A percentile compares a stretch with the other conserved stretches of the same genome.
Conservation (phyloP, 2,113 vertebrate species). For the Balaenoptera acutorostrata region DNA sequence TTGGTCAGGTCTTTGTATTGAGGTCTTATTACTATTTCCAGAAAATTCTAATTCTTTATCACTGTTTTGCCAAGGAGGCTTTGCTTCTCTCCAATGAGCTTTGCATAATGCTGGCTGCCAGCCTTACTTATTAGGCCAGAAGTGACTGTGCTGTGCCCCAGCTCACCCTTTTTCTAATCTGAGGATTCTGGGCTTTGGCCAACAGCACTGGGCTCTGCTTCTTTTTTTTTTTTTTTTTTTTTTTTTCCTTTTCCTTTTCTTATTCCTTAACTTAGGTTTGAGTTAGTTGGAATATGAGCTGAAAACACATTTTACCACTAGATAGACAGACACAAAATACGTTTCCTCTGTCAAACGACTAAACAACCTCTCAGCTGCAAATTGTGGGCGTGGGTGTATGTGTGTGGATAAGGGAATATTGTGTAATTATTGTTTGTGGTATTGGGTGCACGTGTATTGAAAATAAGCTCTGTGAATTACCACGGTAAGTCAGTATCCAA, state of each 20-base stretch:
- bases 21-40: constrained; percentile 48
- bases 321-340: not conserved
- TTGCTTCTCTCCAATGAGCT: constrained; percentile 46
- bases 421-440: not conserved
- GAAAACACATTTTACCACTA: not conserved
- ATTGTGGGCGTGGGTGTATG: not conserved
- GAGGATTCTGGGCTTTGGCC: constrained; percentile 15
- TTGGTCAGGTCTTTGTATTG: not conserved
- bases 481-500: not conserved
- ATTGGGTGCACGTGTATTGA: not conserved
- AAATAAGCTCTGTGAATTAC: constrained; percentile 5
- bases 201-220: not conserved
- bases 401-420: not conserved
- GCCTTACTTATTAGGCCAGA: constrained; percentile 20
- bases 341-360: not conserved
- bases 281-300: not conserved
- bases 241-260: not conserved
- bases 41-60: constrained; percentile 55
- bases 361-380: not conserved
- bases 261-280: not conserved
- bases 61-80: constrained; percentile 36
- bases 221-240: not conserved
- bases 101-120: constrained; percentile 35
- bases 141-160: not conserved
- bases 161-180: constrained; percentile 6